Evolutionary conservation across 2,888 invertebrate genomes (phyloP).

Genomic region (Eristalis pertinax): DNA sequence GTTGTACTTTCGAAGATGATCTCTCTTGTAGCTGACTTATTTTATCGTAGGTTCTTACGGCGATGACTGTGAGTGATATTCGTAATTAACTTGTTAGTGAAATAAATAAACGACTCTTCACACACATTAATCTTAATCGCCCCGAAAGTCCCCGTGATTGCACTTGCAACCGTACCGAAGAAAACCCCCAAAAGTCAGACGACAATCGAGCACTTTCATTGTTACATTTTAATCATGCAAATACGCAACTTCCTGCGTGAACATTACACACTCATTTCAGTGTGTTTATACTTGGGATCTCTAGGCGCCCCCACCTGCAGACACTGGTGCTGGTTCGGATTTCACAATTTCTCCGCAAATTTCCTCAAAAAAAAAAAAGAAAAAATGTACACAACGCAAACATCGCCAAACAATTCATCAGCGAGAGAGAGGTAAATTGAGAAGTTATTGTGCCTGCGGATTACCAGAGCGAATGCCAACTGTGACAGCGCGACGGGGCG

Average conservation of each 20-base stretch:
- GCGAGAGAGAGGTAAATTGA: not conserved
- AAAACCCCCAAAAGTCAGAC: not conserved
- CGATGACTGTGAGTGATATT: no score
- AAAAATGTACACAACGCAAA: not conserved
- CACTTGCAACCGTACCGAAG: slow-evolving; percentile 29
- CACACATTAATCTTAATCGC: slow-evolving; percentile 34
- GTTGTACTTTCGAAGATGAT: no score
- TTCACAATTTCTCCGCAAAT: slow-evolving; percentile 53
- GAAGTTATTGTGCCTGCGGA: slow-evolving; percentile 2
- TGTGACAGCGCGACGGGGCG: slow-evolving; percentile 37
- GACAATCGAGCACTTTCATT: slow-evolving; percentile 36
- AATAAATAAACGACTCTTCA: not conserved
- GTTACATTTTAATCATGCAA: not conserved
- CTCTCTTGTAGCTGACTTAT: no score
- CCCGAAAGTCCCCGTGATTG: slow-evolving; percentile 22
- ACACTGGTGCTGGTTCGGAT: slow-evolving; percentile 25
- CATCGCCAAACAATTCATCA: not conserved
- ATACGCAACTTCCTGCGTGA: no score
- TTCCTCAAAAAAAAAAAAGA: slow-evolving; percentile 14
- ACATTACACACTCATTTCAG: no score
- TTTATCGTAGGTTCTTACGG: no score
- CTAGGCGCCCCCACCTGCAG: not conserved
- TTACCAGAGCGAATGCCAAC: slow-evolving; percentile 26
- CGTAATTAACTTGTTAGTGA: no score
- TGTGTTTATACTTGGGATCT: not conserved